A percentile compares a stretch with the other conserved stretches of the same genome.
These are phyloP conservation scores for Ridgeia piscesae DNA, from an alignment of 1,140 invertebrate species.

Conservation along the genomic window DNA sequence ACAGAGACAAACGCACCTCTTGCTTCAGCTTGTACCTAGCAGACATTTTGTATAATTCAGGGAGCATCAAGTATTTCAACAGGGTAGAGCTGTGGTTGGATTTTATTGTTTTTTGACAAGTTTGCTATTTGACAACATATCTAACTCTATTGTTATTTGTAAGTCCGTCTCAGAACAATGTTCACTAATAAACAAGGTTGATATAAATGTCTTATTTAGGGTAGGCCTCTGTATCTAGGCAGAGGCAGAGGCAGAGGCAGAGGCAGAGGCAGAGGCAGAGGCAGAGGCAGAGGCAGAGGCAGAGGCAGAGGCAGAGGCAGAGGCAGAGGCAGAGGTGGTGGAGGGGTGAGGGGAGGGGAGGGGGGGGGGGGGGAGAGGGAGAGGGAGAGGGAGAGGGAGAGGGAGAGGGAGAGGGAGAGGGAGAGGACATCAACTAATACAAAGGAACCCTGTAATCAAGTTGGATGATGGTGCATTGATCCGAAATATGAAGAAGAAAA, in stretches of 20 bases:
- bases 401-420: no score
- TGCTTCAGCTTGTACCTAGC: slow-evolving; percentile 78
- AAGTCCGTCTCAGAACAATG: background rate
- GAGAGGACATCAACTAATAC: no score
- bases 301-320: no score
- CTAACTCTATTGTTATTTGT: background rate
- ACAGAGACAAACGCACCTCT: slow-evolving; percentile 86
- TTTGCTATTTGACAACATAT: background rate
- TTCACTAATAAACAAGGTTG: no score
- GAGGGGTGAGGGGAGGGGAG: no score
- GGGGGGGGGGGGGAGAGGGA: background rate
- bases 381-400: background rate
- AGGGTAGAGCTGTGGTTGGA: background rate
- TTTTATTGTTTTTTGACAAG: background rate
- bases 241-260: no score
- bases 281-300: no score
- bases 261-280: no score
- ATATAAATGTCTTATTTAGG: background rate
- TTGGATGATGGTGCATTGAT: background rate
- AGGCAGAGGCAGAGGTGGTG: no score
- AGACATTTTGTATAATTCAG: background rate
- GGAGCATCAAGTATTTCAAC: background rate
- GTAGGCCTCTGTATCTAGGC: background rate
- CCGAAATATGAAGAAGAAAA: background rate
- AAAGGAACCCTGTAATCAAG: no score